phyloP scores from a whole-genome alignment of 2,888 invertebrate genomes.

The Emesis furor region DNA sequence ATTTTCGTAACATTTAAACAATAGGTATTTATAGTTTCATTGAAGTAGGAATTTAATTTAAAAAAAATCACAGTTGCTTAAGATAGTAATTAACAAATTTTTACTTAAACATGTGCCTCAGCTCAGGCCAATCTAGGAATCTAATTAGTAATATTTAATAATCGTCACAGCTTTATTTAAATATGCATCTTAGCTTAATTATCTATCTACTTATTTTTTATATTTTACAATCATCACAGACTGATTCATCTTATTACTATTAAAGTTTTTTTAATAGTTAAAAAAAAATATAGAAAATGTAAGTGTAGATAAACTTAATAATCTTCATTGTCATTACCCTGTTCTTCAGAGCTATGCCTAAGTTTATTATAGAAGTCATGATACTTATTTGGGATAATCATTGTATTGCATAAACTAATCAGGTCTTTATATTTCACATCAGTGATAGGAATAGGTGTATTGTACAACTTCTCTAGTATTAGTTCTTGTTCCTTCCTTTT shows the following conservation, averaged over 20 bases:
- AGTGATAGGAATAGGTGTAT: slow-evolving; percentile 40
- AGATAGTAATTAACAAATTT: too few species aligned
- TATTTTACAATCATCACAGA: background rate
- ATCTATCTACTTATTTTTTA: too few species aligned
- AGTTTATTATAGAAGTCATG: slow-evolving; percentile 35
- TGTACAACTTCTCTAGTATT: slow-evolving; percentile 44
- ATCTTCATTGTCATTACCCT: slow-evolving; percentile 6
- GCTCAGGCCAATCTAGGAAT: background rate
- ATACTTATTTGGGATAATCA: slow-evolving; percentile 36
- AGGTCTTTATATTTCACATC: slow-evolving; percentile 45
- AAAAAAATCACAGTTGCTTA: slow-evolving; percentile 6
- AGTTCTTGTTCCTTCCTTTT: slow-evolving; percentile 47
- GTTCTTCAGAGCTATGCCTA: slow-evolving; percentile 21
- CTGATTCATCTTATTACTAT: slow-evolving; percentile 24
- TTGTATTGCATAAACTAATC: slow-evolving; percentile 31
- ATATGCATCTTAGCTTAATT: too few species aligned
- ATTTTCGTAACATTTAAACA: background rate
- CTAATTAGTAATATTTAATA: slow-evolving; percentile 5
- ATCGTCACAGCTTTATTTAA: slow-evolving; percentile 19
- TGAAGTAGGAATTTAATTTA: slow-evolving; percentile 15
- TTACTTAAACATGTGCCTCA: too few species aligned
- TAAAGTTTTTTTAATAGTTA: background rate
- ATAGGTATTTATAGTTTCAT: slow-evolving; percentile 1
- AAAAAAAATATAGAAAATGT: slow-evolving; percentile 6
- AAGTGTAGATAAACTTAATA: slow-evolving; percentile 1